Evolutionary conservation across 2,797 vertebrate species (phyloP).

Genomic region (Diplodus sargus): DNA sequence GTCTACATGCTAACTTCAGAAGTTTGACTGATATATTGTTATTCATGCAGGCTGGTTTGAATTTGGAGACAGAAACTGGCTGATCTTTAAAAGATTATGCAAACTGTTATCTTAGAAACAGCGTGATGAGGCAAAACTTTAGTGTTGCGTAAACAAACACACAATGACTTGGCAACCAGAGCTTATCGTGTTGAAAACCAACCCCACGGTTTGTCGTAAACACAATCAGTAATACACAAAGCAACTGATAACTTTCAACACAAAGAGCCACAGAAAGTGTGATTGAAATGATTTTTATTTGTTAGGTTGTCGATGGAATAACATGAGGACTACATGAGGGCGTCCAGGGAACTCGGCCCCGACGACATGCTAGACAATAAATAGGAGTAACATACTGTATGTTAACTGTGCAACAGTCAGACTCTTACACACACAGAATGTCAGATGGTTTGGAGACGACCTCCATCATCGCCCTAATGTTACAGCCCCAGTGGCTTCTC

Average conservation of each 20-base stretch:
- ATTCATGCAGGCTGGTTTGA: background rate
- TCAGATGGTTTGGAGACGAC: constrained; percentile 31
- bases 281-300: constrained; percentile 77
- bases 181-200: background rate
- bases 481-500: constrained; percentile 54
- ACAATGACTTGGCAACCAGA: background rate
- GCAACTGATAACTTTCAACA: background rate
- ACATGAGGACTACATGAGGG: constrained; percentile 76
- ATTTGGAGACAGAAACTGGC: background rate
- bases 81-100: background rate
- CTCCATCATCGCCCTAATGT: constrained; percentile 45
- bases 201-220: no score
- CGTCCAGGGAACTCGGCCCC: constrained; percentile 60
- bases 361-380: constrained; percentile 82
- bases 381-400: constrained; percentile 73
- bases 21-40: background rate
- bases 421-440: constrained; percentile 37
- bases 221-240: background rate
- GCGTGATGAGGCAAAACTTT: background rate
- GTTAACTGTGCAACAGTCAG: constrained; percentile 60
- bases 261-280: constrained; percentile 2
- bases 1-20: no score
- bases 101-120: background rate
- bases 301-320: constrained; percentile 76
- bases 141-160: no score